These are phyloP conservation scores for Mirza zaza DNA, from an alignment of 2,113 vertebrate species.

Conservation along the genomic window DNA sequence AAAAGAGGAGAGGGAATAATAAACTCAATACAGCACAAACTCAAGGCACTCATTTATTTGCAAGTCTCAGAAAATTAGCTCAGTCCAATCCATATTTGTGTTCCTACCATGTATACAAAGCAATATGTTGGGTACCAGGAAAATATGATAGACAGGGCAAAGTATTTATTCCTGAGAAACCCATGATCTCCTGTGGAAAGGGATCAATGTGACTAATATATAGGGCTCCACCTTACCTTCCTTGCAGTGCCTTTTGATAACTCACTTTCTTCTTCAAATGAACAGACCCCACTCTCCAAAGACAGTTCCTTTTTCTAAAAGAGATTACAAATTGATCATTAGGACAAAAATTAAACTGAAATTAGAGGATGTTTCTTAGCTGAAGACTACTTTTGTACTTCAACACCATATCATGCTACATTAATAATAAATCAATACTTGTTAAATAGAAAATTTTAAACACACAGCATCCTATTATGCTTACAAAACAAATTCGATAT, in stretches of 20 bases:
- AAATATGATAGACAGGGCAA: neutral
- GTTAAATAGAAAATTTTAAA: slow-evolving; percentile 25
- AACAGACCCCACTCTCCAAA: slow-evolving; percentile 66
- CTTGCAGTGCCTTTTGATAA: slow-evolving; percentile 72
- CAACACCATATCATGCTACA: neutral
- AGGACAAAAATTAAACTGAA: slow-evolving; percentile 40
- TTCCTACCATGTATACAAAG: neutral
- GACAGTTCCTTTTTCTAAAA: slow-evolving; percentile 75
- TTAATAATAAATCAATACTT: slow-evolving; percentile 43
- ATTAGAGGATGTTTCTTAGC: slow-evolving; percentile 34
- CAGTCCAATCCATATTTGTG: neutral
- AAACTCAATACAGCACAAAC: neutral
- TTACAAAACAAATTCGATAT: slow-evolving; percentile 27
- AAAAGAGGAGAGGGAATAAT: slow-evolving; percentile 16
- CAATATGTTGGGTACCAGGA: neutral
- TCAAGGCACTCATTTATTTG: slow-evolving; percentile 30
- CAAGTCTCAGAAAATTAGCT: slow-evolving; percentile 44
- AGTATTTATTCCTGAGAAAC: slow-evolving; percentile 37
- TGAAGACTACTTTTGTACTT: neutral
- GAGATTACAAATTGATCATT: neutral
- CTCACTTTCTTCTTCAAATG: slow-evolving; percentile 74
- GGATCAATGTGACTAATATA: neutral
- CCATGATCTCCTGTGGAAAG: neutral
- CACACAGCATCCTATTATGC: neutral
- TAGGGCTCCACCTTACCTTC: slow-evolving; percentile 78